Percentiles rank a stretch among this genome's conserved stretches.
These are phyloP conservation scores for Notarius quadriscutis DNA, from an alignment of 2,113 vertebrate species.

Conservation along the genomic window DNA sequence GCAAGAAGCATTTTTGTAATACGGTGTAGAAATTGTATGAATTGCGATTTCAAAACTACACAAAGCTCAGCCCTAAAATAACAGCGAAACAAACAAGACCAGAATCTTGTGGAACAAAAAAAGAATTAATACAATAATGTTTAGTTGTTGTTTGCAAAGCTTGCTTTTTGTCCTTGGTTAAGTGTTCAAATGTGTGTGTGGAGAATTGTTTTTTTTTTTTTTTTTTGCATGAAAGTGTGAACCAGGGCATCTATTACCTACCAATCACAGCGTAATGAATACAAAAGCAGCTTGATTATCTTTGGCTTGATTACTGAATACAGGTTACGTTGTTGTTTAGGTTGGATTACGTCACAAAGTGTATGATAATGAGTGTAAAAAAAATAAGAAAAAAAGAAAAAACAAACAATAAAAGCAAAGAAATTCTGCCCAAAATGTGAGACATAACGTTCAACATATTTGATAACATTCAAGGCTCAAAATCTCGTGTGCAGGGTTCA, in stretches of 20 bases:
- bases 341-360: neutral
- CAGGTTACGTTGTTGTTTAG: neutral
- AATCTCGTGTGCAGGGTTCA: constrained; percentile 33
- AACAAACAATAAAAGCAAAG: neutral
- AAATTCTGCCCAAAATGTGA: constrained; percentile 5
- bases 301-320: constrained; percentile 9
- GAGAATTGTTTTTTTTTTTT: neutral
- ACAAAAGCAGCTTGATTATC: constrained; percentile 20
- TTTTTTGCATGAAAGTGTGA: neutral
- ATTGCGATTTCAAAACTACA: neutral
- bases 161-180: neutral
- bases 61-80: neutral
- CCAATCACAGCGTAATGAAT: constrained; percentile 3
- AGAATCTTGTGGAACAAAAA: neutral
- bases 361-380: neutral
- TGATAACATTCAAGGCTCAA: constrained; percentile 39
- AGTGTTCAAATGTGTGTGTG: neutral
- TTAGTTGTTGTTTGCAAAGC: neutral
- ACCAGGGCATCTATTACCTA: neutral
- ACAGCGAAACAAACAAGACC: neutral
- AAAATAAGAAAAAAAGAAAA: neutral
- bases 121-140: neutral
- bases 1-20: constrained; percentile 16
- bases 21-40: neutral
- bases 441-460: constrained; percentile 6